Conservation (phyloP, 1,140 invertebrate genomes). For the Musca vetustissima region DNA sequence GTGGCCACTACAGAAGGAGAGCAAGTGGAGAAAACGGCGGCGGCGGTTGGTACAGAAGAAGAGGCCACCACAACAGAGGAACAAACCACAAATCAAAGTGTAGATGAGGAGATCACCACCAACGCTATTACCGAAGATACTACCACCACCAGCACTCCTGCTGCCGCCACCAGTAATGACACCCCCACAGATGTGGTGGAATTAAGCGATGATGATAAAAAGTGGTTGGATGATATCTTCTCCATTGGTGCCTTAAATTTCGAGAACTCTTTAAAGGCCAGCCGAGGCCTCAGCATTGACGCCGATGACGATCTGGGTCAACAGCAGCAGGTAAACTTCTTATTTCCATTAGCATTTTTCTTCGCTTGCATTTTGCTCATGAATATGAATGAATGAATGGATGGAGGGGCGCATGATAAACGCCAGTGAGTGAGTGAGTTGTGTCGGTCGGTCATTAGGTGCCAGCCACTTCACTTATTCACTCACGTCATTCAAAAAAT, state of each 20-base stretch:
- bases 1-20: no score
- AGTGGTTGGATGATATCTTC: constrained; percentile 51
- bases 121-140: no score
- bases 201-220: constrained; percentile 51
- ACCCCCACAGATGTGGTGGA: constrained; percentile 33
- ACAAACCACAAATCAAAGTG: constrained; percentile 35
- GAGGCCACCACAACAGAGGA: neutral
- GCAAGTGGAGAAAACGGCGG: no score
- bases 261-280: constrained; percentile 33
- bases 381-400: no score
- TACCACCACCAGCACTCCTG: no score
- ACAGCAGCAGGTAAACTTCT: constrained; percentile 23
- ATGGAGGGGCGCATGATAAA: no score
- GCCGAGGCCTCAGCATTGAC: constrained; percentile 7
- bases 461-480: no score
- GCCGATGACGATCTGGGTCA: constrained; percentile 29
- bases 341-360: neutral
- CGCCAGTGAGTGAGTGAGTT: no score
- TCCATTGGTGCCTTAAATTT: constrained; percentile 52
- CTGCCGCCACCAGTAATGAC: constrained; percentile 17
- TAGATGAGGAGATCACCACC: neutral
- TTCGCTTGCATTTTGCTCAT: no score
- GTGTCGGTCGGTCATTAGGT: no score
- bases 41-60: neutral
- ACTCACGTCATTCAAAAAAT: no score